Evolutionary conservation across 1,140 invertebrate species (phyloP).

Genomic region (Lasaia peninsularis): DNA sequence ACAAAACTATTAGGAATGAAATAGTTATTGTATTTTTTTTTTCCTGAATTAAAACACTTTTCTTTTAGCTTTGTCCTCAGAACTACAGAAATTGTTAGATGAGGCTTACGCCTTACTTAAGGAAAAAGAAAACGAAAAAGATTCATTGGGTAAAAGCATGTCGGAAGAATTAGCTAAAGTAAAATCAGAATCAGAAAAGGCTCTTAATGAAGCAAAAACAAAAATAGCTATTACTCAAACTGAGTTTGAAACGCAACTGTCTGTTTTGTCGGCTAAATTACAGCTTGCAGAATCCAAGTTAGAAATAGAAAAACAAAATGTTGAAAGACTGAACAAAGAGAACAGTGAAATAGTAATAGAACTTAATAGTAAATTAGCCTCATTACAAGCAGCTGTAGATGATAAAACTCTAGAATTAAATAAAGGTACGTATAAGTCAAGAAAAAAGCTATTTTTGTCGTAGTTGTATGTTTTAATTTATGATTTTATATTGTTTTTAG

Average conservation of each 20-base stretch:
- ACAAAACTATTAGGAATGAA: background rate
- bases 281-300: slow-evolving; percentile 69
- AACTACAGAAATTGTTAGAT: slow-evolving; percentile 72
- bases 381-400: slow-evolving; percentile 71
- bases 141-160: slow-evolving; percentile 71
- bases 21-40: slow-evolving; percentile 6
- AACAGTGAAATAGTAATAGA: slow-evolving; percentile 67
- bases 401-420: slow-evolving; percentile 70
- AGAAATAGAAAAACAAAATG: slow-evolving; percentile 68
- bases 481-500: slow-evolving; percentile 45
- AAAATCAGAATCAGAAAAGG: slow-evolving; percentile 65
- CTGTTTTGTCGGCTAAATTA: slow-evolving; percentile 63
- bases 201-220: slow-evolving; percentile 65
- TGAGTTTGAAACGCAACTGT: slow-evolving; percentile 68
- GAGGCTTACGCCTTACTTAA: slow-evolving; percentile 72
- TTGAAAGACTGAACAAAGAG: slow-evolving; percentile 70
- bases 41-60: slow-evolving; percentile 23
- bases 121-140: slow-evolving; percentile 74
- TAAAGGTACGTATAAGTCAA: slow-evolving; percentile 49
- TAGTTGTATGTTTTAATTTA: slow-evolving; percentile 17
- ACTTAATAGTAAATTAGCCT: slow-evolving; percentile 64
- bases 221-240: slow-evolving; percentile 70
- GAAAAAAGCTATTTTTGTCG: background rate
- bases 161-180: slow-evolving; percentile 64
- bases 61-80: slow-evolving; percentile 65